A percentile compares a stretch with the other conserved stretches of the same genome.
Conservation (phyloP, 2,888 invertebrate species). For the Cephus nigrinus region DNA sequence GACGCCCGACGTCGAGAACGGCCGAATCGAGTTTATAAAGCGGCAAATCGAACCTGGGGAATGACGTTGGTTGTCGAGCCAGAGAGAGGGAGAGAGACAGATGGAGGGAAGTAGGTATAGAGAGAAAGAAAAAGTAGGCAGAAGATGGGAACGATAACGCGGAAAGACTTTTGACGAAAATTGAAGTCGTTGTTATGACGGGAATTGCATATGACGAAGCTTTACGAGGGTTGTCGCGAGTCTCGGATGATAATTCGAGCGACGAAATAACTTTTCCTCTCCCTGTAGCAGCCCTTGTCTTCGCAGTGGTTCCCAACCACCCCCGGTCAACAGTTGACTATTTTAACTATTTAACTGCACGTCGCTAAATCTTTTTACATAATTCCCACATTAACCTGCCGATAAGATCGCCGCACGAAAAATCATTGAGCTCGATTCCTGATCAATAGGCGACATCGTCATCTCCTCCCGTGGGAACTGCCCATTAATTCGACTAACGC, state of each 20-base stretch:
- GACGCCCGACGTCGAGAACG: conserved; percentile 8
- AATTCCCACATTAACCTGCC: too few relatives aligned
- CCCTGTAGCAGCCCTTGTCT: conserved; percentile 24
- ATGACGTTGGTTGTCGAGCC: conserved; percentile 20
- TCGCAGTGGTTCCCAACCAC: conserved; percentile 24
- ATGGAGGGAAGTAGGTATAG: conserved; percentile 17
- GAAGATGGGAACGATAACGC: conserved; percentile 50
- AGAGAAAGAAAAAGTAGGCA: conserved; percentile 21
- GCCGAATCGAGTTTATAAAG: conserved; percentile 64
- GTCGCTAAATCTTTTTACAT: too few relatives aligned
- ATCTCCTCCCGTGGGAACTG: too few relatives aligned
- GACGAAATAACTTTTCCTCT: conserved; percentile 22
- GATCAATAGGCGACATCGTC: too few relatives aligned
- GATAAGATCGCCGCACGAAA: too few relatives aligned
- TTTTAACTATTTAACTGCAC: too few relatives aligned
- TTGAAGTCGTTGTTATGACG: conserved; percentile 66
- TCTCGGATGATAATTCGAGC: conserved; percentile 13
- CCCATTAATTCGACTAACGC: too few relatives aligned
- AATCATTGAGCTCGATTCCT: too few relatives aligned
- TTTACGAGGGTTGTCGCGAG: conserved; percentile 44
- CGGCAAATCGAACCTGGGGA: conserved; percentile 63
- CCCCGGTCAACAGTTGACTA: neutral
- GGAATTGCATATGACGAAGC: conserved; percentile 61
- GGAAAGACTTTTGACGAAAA: conserved; percentile 64
- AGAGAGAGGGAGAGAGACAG: conserved; percentile 21